Percentiles rank a stretch among this genome's conserved stretches.
phyloP scores from a whole-genome alignment of 2,113 vertebrate species.

The Candoia aspera region DNA sequence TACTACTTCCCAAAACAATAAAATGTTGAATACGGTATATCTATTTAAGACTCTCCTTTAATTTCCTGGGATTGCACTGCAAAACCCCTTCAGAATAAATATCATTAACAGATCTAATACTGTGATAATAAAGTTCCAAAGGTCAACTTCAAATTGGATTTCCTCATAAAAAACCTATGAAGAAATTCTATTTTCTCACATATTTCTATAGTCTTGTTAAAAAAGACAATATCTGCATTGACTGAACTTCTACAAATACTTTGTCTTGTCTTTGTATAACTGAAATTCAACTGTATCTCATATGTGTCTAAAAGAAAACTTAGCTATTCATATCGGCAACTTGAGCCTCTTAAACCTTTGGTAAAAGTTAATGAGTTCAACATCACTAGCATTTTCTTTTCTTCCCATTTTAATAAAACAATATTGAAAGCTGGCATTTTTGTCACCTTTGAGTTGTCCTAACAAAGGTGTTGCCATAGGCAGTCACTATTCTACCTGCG shows the following conservation, averaged over 20 bases:
- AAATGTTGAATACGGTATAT: conserved; percentile 5
- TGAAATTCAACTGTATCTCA: not conserved
- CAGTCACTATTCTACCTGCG: not conserved
- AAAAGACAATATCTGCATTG: not conserved
- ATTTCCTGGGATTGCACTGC: not conserved
- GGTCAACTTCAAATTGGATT: conserved; percentile 15
- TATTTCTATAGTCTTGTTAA: not conserved
- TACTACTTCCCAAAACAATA: not conserved
- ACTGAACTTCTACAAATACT: not conserved
- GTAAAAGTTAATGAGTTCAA: not conserved
- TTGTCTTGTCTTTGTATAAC: not conserved
- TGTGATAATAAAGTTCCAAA: not conserved
- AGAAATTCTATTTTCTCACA: not conserved
- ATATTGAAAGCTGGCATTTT: not conserved
- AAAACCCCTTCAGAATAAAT: not conserved
- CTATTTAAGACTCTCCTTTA: not conserved
- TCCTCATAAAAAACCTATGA: not conserved
- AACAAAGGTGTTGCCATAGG: not conserved
- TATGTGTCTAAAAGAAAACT: not conserved
- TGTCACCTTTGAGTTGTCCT: not conserved
- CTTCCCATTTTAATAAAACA: not conserved
- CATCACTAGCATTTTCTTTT: not conserved
- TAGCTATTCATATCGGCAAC: not conserved
- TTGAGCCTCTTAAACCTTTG: not conserved
- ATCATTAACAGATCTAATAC: not conserved